Conservation (phyloP, 2,888 invertebrate genomes). For the Phyllotreta striolata region DNA sequence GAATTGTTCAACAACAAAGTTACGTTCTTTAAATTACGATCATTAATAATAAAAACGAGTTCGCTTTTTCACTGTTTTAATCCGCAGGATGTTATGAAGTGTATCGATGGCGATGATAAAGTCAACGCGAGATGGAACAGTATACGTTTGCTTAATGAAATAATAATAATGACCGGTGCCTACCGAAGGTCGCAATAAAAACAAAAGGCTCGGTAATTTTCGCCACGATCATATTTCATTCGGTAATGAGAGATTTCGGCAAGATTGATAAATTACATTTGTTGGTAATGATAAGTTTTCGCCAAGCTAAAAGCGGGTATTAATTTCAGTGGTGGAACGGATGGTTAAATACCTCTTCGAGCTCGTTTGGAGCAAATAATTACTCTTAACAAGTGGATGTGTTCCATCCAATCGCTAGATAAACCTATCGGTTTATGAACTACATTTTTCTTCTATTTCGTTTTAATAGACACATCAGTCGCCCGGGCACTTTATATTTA, state of each 20-base stretch:
- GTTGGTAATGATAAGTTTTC: slow-evolving; percentile 14
- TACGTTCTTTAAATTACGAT: too few relatives aligned
- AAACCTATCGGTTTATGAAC: not conserved
- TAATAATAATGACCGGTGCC: slow-evolving; percentile 14
- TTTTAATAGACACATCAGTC: slow-evolving; percentile 26
- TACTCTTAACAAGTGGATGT: not conserved
- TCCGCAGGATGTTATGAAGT: slow-evolving; percentile 11
- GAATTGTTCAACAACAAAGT: too few relatives aligned
- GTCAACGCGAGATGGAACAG: slow-evolving; percentile 5
- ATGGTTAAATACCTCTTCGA: not conserved
- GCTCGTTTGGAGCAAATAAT: not conserved
- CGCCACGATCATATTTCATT: slow-evolving; percentile 9
- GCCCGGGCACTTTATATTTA: slow-evolving; percentile 19
- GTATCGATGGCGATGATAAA: slow-evolving; percentile 13
- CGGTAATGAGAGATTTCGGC: slow-evolving; percentile 14
- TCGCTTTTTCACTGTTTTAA: slow-evolving; percentile 1
- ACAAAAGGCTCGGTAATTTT: slow-evolving; percentile 15
- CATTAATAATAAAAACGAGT: slow-evolving; percentile 3
- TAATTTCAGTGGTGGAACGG: slow-evolving; percentile 5
- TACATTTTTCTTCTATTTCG: slow-evolving; percentile 1
- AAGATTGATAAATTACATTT: slow-evolving; percentile 14
- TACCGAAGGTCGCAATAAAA: slow-evolving; percentile 13
- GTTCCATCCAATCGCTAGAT: not conserved
- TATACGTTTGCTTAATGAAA: slow-evolving; percentile 11
- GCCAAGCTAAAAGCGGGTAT: slow-evolving; percentile 1